Base-by-base conservation (phyloP, 2,113 vertebrate species). In the Stigmatopora nigra region DNA sequence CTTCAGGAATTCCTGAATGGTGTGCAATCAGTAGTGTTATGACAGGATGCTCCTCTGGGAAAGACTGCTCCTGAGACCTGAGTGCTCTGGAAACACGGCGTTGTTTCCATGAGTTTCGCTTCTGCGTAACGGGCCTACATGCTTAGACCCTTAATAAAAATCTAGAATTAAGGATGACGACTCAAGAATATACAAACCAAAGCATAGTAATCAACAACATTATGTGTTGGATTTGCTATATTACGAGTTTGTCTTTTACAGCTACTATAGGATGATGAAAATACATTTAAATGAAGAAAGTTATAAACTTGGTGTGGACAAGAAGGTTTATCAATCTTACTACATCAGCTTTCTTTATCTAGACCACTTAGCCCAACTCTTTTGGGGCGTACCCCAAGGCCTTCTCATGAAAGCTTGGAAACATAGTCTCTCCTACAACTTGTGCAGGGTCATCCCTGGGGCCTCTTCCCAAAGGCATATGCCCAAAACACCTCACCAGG, bases 21-120 rank as follows among this genome's bases (percentile, higher is more conserved):
- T 80, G 67, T 70, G 85, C 87, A 87, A 89, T 84, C 82, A 87
- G 70, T 68, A 67, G 80, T 83, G 79, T 84, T 84, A 86, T 89
- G 84, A 86, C 84, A 89, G 73, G 77, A 80, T 80, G 80, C 67
- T 85, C 87, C 77, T 78, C 51, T 61, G 80, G 79, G 86, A 88
- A 77, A 64, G 70, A 61, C 81, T 83, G 80, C 77, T 80, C 72
- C 68, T 73, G 67, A 76, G 75, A 79, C 82, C 76, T 77, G 79
- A 78, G 69, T 52, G 69, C 68, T 82, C 72, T 61, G 71, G 77
- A 70, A 82, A 82, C 60, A 71, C 58, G 64, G 79, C 69, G 70
- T 84, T 71, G 83, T 88, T 76, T 82, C 63, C 75, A 61, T 79
- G 72, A 22, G 56, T 76, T 62, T 67, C 19, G 36, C 65, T 78